A percentile compares a stretch with the other conserved stretches of the same genome.
Evolutionary conservation across 2,113 vertebrate genomes (phyloP).

Genomic region (Ptyas mucosa): DNA sequence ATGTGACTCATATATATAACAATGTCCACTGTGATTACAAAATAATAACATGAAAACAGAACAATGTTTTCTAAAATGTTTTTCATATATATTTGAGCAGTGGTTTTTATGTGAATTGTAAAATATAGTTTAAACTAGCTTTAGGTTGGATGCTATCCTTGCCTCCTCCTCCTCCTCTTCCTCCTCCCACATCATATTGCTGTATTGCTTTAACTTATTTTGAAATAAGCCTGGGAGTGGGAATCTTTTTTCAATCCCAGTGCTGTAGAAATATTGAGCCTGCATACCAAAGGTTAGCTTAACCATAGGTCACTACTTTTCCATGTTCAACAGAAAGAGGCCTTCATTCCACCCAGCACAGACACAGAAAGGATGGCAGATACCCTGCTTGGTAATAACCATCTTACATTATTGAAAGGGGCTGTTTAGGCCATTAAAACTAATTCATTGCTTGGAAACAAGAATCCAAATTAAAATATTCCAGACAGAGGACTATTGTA

Average conservation of each 20-base stretch:
- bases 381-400: not conserved
- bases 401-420: not conserved
- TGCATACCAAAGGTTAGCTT: not conserved
- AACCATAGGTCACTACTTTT: not conserved
- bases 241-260: not conserved
- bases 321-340: not conserved
- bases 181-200: not conserved
- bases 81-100: not conserved
- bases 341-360: not conserved
- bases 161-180: not conserved
- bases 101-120: not conserved
- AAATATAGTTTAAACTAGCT: not conserved
- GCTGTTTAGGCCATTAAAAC: not conserved
- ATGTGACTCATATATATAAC: not conserved
- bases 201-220: not conserved
- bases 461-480: not conserved
- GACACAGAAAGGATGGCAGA: not conserved
- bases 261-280: not conserved
- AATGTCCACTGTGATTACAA: not conserved
- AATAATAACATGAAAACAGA: not conserved
- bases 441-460: not conserved
- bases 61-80: not conserved
- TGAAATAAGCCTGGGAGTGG: not conserved
- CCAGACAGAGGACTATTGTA: not conserved
- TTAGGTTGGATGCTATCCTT: not conserved